Conservation (phyloP, 2,113 vertebrate genomes). For the Pedionomus torquatus region DNA sequence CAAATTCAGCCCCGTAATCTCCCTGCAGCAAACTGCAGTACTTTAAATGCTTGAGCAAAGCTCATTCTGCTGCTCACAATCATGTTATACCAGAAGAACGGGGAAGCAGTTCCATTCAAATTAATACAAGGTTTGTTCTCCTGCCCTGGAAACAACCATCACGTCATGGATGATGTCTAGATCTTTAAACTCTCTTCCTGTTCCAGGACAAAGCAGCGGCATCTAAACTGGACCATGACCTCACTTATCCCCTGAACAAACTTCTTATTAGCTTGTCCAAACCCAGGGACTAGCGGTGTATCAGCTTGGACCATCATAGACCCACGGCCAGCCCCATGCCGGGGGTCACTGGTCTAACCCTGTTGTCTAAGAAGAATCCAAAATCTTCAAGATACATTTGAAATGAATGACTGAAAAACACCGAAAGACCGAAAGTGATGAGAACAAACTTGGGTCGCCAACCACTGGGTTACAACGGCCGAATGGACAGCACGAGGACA, state of each 20-base stretch:
- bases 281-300: not conserved
- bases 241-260: not conserved
- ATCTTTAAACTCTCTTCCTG: not conserved
- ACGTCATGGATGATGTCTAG: not conserved
- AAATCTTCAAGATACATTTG: not conserved
- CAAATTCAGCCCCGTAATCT: not conserved
- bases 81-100: not conserved
- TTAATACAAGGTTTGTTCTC: not conserved
- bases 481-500: rapidly evolving
- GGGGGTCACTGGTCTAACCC: not conserved
- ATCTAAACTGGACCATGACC: not conserved
- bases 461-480: rapidly evolving
- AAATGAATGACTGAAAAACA: not conserved
- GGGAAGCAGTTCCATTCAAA: not conserved
- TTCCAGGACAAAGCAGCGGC: not conserved
- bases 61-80: not conserved
- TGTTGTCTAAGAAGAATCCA: not conserved
- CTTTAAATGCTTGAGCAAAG: not conserved
- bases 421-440: not conserved
- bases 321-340: not conserved
- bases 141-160: not conserved
- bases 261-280: not conserved
- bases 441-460: not conserved
- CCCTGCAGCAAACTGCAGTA: not conserved
- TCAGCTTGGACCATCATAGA: not conserved